Base-by-base conservation (phyloP, 2,797 vertebrate genomes). In the Odontamblyopus lacepedii region DNA sequence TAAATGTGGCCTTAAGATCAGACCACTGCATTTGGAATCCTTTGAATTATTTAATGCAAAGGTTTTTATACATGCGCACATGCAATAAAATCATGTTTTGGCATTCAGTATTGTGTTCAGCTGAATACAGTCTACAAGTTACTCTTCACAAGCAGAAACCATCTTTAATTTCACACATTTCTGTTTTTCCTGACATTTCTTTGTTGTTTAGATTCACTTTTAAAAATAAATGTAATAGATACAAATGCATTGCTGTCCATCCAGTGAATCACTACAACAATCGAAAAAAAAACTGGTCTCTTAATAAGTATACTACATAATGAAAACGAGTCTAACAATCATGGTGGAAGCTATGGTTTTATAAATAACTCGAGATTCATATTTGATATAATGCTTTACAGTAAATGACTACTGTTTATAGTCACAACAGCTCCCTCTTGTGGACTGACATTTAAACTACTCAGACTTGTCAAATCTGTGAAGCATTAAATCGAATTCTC, bases 181-280 rank as follows among this genome's bases (percentile, higher is more conserved):
- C 73, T 82, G 23, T 84, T 86, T 84, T 80, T 78, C 82, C 78
- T 87, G 35, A 83, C 57, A 72, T 83, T 57, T 82, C 59, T 83
- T 68, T 79, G 79, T 89, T 91, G 86, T 86, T 74, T 63, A 75
- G 89, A 89, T 92, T 92, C 88, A 89, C 87, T 85, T 26, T 87
- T 48, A 48, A 48, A 48, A 72, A 80, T 64, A 26, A 81, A 41
- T 26, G 32, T 23, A 66, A 8, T 55, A 56, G 63, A 5, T 27
- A 23, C 1, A 13, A 74, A 0, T 4, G 0, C 76, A 32, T 13
- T 74, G 5, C 75, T 72, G 73, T 27, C 19, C 48, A 87, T 44
- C 23, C 66, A 82, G 85, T 90, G 86, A 90, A 90, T 88, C 85
- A 84, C 78, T 89, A 86, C 88, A 88, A 87, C 71, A 1, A 13